Percentiles rank a stretch among this genome's conserved stretches.
phyloP scores from a whole-genome alignment of 1,140 invertebrate genomes.

The Antheraea mylitta region DNA sequence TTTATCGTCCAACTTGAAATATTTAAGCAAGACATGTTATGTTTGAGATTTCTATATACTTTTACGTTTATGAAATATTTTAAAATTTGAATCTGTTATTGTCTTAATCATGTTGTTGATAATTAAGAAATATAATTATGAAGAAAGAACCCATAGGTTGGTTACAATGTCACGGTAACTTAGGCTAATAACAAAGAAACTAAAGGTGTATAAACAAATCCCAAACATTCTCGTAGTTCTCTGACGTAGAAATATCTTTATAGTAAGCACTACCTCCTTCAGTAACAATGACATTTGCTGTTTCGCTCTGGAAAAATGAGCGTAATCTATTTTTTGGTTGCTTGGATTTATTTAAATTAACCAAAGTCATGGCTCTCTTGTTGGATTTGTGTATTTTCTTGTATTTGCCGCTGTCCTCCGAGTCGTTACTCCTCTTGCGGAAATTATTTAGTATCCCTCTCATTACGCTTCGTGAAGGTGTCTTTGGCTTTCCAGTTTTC shows the following conservation, averaged over 20 bases:
- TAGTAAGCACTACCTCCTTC: constrained; percentile 70
- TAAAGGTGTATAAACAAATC: no score
- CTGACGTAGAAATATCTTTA: neutral
- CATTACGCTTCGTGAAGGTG: constrained; percentile 50
- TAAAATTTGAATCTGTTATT: no score
- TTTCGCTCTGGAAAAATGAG: constrained; percentile 70
- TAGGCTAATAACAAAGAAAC: no score
- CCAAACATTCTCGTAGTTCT: no score
- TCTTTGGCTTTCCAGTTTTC: constrained; percentile 52
- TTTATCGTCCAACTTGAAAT: neutral
- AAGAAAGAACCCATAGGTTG: no score
- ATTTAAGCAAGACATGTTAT: neutral
- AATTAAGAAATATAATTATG: no score
- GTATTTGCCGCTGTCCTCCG: constrained; percentile 66
- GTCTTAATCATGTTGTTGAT: no score
- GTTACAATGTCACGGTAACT: no score
- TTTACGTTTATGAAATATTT: no score
- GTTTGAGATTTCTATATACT: no score
- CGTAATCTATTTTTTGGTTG: constrained; percentile 57
- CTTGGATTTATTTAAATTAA: constrained; percentile 56
- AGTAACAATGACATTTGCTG: constrained; percentile 71
- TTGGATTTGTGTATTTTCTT: constrained; percentile 70
- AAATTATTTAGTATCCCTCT: constrained; percentile 64
- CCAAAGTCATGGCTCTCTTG: constrained; percentile 66
- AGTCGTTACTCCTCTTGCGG: constrained; percentile 60